Percentiles rank a stretch among this genome's conserved stretches.
These are phyloP conservation scores for Macroramphosus scolopax DNA, from an alignment of 2,797 vertebrate genomes.

Conservation along the genomic window DNA sequence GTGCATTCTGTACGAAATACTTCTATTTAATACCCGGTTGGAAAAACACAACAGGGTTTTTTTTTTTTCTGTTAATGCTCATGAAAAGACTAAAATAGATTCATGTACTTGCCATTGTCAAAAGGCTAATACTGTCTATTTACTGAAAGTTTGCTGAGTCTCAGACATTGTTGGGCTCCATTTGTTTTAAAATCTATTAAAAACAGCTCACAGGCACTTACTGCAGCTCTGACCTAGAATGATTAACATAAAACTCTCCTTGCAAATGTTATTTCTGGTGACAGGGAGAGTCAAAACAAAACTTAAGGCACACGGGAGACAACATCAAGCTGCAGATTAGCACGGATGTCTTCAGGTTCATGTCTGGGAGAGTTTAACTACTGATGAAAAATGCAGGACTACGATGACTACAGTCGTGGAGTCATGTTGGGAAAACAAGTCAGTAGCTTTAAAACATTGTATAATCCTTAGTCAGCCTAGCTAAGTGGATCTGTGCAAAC, in stretches of 20 bases:
- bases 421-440: slow-evolving; percentile 48
- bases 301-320: slow-evolving; percentile 51
- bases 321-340: slow-evolving; percentile 40
- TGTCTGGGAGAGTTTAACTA: slow-evolving; percentile 28
- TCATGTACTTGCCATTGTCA: slow-evolving; percentile 18
- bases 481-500: slow-evolving; percentile 5
- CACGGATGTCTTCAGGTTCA: slow-evolving; percentile 29
- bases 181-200: slow-evolving; percentile 50
- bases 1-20: slow-evolving; percentile 7
- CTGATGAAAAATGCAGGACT: slow-evolving; percentile 35
- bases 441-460: slow-evolving; percentile 42
- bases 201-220: slow-evolving; percentile 43
- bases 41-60: slow-evolving; percentile 4
- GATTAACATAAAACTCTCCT: slow-evolving; percentile 60
- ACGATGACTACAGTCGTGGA: slow-evolving; percentile 30
- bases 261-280: slow-evolving; percentile 65
- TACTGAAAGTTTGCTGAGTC: slow-evolving; percentile 20
- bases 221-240: slow-evolving; percentile 43
- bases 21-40: slow-evolving; percentile 11
- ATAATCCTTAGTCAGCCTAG: slow-evolving; percentile 30
- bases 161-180: slow-evolving; percentile 19
- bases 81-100: slow-evolving; percentile 9
- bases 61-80: background rate
- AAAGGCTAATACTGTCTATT: slow-evolving; percentile 30
- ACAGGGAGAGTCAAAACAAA: slow-evolving; percentile 56